Evolutionary conservation across 2,797 vertebrate genomes (phyloP).

Genomic region (Clarias platycephalus): DNA sequence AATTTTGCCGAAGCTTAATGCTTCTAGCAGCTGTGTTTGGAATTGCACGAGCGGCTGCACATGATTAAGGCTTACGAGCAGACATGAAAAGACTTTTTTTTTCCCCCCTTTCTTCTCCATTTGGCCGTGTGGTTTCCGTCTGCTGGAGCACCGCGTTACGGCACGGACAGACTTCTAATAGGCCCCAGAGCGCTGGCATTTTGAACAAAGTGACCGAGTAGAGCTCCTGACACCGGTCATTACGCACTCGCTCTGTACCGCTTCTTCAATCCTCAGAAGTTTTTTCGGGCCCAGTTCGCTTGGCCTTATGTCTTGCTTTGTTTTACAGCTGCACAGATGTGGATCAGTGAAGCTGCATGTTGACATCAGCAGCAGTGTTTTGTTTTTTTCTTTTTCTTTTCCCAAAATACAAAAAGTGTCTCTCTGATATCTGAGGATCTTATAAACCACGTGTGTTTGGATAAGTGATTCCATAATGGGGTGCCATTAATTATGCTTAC

Average conservation of each 20-base stretch:
- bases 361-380: not conserved
- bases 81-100: constrained; percentile 45
- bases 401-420: not conserved
- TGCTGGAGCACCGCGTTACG: constrained; percentile 29
- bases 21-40: constrained; percentile 47
- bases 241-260: constrained; percentile 17
- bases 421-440: not conserved
- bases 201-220: constrained; percentile 24
- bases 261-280: constrained; percentile 45
- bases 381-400: not conserved
- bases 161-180: constrained; percentile 43
- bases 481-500: not conserved
- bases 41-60: constrained; percentile 42
- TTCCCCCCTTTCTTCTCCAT: constrained; percentile 23
- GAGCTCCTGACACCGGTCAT: constrained; percentile 33
- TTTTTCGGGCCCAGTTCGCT: constrained; percentile 27
- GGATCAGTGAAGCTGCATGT: constrained; percentile 31
- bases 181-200: constrained; percentile 43
- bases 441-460: not conserved
- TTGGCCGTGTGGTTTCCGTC: constrained; percentile 47
- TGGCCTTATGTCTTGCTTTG: constrained; percentile 24
- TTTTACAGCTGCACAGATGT: constrained; percentile 36
- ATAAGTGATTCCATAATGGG: not conserved
- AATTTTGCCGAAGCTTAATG: constrained; percentile 40
- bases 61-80: constrained; percentile 52